A percentile compares a stretch with the other conserved stretches of the same genome.
Evolutionary conservation across 2,113 vertebrate genomes (phyloP).

Genomic region (Notothenia rossii): DNA sequence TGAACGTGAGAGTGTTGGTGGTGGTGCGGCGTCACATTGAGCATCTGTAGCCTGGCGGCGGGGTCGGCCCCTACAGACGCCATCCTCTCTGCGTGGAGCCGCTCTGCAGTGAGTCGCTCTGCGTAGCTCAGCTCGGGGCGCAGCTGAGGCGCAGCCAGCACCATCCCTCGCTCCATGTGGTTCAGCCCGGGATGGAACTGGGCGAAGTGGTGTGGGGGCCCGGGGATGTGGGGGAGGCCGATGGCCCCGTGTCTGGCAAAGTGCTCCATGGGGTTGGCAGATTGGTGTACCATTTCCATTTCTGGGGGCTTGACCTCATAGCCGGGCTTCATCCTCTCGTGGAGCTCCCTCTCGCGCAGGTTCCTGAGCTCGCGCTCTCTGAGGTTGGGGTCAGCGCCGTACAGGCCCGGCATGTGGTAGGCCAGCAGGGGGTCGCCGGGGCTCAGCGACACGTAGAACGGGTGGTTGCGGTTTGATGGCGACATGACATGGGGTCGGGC

Average conservation of each 20-base stretch:
- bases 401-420: slow-evolving; percentile 97
- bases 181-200: slow-evolving; percentile 94
- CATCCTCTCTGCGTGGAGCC: slow-evolving; percentile 97
- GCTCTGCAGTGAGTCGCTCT: slow-evolving; percentile 94
- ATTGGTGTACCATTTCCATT: slow-evolving; percentile 92
- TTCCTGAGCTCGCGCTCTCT: slow-evolving; percentile 95
- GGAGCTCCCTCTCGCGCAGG: slow-evolving; percentile 92
- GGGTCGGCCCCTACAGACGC: slow-evolving; percentile 93
- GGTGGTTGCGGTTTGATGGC: slow-evolving; percentile 95
- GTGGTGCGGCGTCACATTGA: slow-evolving; percentile 98
- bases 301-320: slow-evolving; percentile 97
- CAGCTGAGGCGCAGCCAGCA: slow-evolving; percentile 89
- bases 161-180: slow-evolving; percentile 93
- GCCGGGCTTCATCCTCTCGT: slow-evolving; percentile 98
- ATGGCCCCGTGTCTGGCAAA: slow-evolving; percentile 94
- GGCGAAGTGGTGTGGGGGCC: slow-evolving; percentile 93
- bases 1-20: slow-evolving; percentile 99
- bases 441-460: slow-evolving; percentile 95
- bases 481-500: slow-evolving; percentile 98
- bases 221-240: slow-evolving; percentile 91
- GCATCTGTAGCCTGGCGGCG: slow-evolving; percentile 95
- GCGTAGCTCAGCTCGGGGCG: slow-evolving; percentile 97
- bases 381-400: slow-evolving; percentile 92
- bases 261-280: slow-evolving; percentile 97
- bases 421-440: slow-evolving; percentile 94